These are phyloP conservation scores for Micrastur ruficollis DNA, from an alignment of 2,797 vertebrate genomes.

Conservation along the genomic window DNA sequence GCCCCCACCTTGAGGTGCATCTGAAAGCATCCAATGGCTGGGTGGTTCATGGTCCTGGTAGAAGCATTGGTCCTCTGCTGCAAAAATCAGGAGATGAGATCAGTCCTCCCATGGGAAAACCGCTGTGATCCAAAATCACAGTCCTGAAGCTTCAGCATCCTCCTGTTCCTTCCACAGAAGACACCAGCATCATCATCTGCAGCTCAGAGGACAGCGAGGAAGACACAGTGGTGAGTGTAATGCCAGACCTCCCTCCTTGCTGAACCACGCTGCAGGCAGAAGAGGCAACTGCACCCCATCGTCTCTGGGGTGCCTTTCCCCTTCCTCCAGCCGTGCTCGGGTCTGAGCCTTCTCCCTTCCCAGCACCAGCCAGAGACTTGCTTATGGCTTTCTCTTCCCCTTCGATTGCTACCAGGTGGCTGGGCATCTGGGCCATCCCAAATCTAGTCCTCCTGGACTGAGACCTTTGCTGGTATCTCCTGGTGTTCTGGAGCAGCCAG, in stretches of 20 bases:
- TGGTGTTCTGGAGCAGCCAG: background rate
- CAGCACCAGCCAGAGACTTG: background rate
- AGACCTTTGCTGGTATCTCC: background rate
- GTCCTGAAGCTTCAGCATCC: background rate
- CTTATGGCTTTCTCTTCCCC: background rate
- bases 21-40: background rate
- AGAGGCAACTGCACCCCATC: background rate
- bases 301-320: background rate
- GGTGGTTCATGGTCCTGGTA: background rate
- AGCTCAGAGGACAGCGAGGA: constrained; percentile 72
- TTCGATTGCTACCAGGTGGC: background rate
- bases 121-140: accelerated
- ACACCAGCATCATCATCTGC: constrained; percentile 63
- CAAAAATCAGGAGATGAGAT: accelerated
- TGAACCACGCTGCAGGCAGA: background rate
- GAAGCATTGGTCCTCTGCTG: background rate
- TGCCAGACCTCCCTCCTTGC: background rate
- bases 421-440: background rate
- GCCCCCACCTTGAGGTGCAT: background rate
- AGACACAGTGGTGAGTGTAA: constrained; percentile 56
- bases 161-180: constrained; percentile 26
- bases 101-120: background rate
- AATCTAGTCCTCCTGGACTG: background rate
- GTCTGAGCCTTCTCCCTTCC: background rate
- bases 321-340: background rate